Conservation (phyloP, 2,888 invertebrate species). For the Metalampra italica region DNA sequence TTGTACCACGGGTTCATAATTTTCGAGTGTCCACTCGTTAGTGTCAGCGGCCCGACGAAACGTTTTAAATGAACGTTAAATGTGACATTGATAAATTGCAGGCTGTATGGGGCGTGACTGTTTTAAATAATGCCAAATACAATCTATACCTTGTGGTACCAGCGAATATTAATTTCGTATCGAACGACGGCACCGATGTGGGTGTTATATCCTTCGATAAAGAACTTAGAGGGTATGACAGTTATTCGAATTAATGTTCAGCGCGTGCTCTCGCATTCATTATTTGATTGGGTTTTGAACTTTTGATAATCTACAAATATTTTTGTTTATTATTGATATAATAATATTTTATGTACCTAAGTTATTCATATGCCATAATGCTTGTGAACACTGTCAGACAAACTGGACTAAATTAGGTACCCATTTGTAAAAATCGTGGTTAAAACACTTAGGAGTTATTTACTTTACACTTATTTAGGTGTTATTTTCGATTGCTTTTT, state of each 20-base stretch:
- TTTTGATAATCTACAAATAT: too few relatives aligned
- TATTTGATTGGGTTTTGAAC: neutral
- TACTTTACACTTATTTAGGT: too few relatives aligned
- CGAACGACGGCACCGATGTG: neutral
- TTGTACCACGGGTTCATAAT: neutral
- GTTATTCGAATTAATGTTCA: constrained; percentile 4
- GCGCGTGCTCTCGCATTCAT: constrained; percentile 12
- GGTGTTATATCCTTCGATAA: neutral
- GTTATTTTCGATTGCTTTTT: too few relatives aligned
- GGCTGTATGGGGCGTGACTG: neutral
- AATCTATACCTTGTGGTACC: neutral
- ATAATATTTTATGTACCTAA: too few relatives aligned
- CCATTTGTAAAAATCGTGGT: too few relatives aligned
- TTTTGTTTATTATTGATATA: too few relatives aligned
- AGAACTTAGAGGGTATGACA: neutral
- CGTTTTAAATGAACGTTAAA: constrained; percentile 36
- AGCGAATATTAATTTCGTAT: too few relatives aligned
- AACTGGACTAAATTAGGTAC: too few relatives aligned
- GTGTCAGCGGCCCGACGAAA: constrained; percentile 26
- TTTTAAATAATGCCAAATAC: neutral
- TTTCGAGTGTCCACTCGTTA: constrained; percentile 21
- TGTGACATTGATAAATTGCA: constrained; percentile 28
- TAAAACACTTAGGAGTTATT: too few relatives aligned
- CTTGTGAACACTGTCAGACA: too few relatives aligned
- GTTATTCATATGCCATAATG: too few relatives aligned